These are phyloP conservation scores for Seira sanloemensis DNA, from an alignment of 2,888 invertebrate species.

Conservation along the genomic window DNA sequence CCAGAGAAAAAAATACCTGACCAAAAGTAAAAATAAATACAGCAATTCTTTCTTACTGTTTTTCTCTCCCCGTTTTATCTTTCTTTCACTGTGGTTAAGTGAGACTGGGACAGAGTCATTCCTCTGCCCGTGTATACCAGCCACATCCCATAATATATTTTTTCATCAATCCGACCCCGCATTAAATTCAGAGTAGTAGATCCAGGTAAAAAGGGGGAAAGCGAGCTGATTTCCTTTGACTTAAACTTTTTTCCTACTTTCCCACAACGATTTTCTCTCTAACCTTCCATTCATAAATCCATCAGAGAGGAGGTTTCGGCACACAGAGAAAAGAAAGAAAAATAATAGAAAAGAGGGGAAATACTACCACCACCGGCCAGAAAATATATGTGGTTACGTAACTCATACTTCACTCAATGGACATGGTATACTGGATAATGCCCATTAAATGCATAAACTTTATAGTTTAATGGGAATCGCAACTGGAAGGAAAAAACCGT, in stretches of 20 bases:
- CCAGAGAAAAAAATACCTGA: slow-evolving; percentile 1
- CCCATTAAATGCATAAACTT: slow-evolving; percentile 43
- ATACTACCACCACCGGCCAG: too few relatives aligned
- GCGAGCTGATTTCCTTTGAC: background rate
- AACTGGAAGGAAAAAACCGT: too few relatives aligned
- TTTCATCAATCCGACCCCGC: background rate
- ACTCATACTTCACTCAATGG: background rate
- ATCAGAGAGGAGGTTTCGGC: slow-evolving; percentile 3
- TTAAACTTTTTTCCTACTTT: slow-evolving; percentile 3
- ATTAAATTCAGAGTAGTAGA: background rate
- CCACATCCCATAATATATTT: too few relatives aligned
- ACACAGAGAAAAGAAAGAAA: slow-evolving; percentile 10
- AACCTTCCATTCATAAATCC: slow-evolving; percentile 53
- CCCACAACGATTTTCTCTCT: slow-evolving; percentile 22
- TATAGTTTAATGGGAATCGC: too few relatives aligned
- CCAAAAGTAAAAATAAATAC: slow-evolving; percentile 3
- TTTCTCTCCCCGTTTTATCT: background rate
- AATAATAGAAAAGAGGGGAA: too few relatives aligned
- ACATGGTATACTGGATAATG: slow-evolving; percentile 20
- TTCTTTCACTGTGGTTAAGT: too few relatives aligned
- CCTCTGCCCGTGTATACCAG: too few relatives aligned
- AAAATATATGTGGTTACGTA: background rate
- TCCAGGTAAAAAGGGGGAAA: slow-evolving; percentile 8
- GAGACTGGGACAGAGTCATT: too few relatives aligned
- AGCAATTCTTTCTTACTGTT: background rate